Base-by-base conservation (phyloP, 2,888 invertebrate species). In the Pterostichus niger region DNA sequence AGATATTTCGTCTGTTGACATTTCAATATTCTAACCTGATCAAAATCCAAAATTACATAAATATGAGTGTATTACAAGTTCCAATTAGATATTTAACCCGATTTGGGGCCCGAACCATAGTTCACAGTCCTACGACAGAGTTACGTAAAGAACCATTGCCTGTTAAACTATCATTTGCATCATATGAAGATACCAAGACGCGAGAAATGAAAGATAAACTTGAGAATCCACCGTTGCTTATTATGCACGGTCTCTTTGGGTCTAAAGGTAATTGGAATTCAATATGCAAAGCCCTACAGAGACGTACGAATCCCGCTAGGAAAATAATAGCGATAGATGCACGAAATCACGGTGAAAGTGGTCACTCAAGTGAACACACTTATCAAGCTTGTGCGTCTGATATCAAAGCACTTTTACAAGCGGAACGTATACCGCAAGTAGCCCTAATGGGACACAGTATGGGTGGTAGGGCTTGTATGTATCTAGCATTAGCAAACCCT, bases 271-370 rank as follows among this genome's bases (percentile, higher is more conserved):
- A 98, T 88, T 99, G 98, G 97, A 94, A 95, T 86, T 93, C 94
- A 49, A 89, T 98, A 13, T 94, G 95, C 0, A 97, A 95, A 83
- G 93, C 92, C 0, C 91, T 96, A 77, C 90, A 93, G 84, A 92
- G 92, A 84, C 92, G 92, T 80, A 94, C 94, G 1, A 92, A 93
- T 13, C 87, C 93, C 93, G 85, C 92, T 92, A 88, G 96, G 92
- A 90, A 94, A 93, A 91, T 97, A 0, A 92, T 96, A 84, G 92
- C 95, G 6, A 92, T 98, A 44, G 99, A 99, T 90, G 95, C 96
- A 6, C 92, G 99, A 88, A 99, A 99, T 90, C 99, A 99, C 90
- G 99, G 99, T 0, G 97, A 97, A 85, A 98, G 98, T 88, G 95
- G 96, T 0, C 98, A 98, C 88, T 91, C 94, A 0, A 86, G 91